Base-by-base conservation (phyloP, 2,797 vertebrate genomes). In the Pipistrellus pygmaeus region DNA sequence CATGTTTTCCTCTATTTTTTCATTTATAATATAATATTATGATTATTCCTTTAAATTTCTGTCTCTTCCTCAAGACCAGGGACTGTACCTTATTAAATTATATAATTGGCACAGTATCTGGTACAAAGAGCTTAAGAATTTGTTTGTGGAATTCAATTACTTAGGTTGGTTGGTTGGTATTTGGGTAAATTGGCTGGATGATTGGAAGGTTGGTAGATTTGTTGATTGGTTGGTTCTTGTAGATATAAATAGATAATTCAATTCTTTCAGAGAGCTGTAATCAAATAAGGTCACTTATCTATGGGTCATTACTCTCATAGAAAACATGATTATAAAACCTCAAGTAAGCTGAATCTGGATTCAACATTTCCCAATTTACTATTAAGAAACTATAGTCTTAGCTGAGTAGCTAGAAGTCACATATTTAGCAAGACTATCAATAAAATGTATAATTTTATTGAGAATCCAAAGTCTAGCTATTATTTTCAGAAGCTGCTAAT, bases 381-480 rank as follows among this genome's bases (percentile, higher is more conserved):
- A n/a, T 72, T 48, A 48, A 14, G 46, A 48, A 48, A 78, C 32
- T 62, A 30, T 30, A 95, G n/a, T 46, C 32, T 46, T 64, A 78
- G 25, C 20, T 51, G 23, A 82, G 62, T 78, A 88, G 27, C 51
- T 88, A 20, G 32, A 60, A 25, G 10, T 94, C 51, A 95, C 41
- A 88, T 15, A 68, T 27, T 77, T 71, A 80, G 30, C 21, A 89
- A 85, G 30, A 89, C 48, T 71, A 13, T 32, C 68, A 90, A 30
- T 21, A n/a, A 76, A 53, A 14, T 53, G 90, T 30, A 88, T 23
- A n/a, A 77, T 80, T 80, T 82, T 92, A 23, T 76, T 84, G 35
- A 85, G 27, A 17, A 88, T 44, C 38, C 35, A 41, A 75, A 66
- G 9, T 87, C 9, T n/a, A 75, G 38, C 6, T 68, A 69, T 76